Conservation (phyloP, 2,888 invertebrate species). For the Bimastos eiseni region DNA sequence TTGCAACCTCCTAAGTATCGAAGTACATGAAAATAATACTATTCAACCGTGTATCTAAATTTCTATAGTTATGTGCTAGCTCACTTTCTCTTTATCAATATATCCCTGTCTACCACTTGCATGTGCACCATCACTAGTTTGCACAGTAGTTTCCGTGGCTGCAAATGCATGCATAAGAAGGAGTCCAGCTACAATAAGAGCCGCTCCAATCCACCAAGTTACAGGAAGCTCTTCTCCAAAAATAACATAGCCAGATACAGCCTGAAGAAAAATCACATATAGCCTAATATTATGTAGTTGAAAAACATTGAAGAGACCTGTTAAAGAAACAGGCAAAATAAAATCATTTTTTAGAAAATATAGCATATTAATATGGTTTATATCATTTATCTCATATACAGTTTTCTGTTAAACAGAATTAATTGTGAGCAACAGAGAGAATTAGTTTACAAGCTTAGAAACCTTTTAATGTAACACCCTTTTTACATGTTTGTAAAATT, state of each 20-base stretch:
- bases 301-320: not conserved
- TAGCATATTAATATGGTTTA: not conserved
- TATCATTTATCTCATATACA: not conserved
- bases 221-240: slow-evolving; percentile 17
- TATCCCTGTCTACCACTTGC: not conserved
- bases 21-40: not conserved
- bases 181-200: not conserved
- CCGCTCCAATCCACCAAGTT: slow-evolving; percentile 14
- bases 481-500: too few species aligned
- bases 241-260: not conserved
- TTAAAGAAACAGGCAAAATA: too few species aligned
- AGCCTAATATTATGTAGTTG: too few species aligned
- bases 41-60: not conserved
- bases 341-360: too few species aligned
- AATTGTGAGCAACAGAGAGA: too few species aligned
- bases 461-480: not conserved
- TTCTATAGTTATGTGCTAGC: not conserved
- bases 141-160: not conserved
- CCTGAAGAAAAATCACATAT: not conserved
- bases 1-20: not conserved
- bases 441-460: too few species aligned
- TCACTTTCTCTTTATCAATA: not conserved
- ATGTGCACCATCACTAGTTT: not conserved
- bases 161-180: not conserved
- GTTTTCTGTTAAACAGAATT: too few species aligned